Base-by-base conservation (phyloP, 2,888 invertebrate species). In the Amblyjoppa proteus region DNA sequence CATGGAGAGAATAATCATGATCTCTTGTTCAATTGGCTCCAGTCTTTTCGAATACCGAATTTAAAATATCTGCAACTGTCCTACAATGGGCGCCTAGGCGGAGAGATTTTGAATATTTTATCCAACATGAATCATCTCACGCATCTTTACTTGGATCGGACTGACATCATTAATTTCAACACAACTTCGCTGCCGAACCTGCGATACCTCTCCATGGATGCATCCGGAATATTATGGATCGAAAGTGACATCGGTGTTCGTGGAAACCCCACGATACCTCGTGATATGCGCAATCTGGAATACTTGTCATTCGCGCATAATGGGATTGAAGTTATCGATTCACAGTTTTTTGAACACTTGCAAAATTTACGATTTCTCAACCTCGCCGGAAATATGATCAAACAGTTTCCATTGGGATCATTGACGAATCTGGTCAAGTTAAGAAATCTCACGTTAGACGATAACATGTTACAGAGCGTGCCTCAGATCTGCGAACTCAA, bases 31-130 rank as follows among this genome's bases (percentile, higher is more conserved):
- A 2, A 7, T 41, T 41, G 3, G 28, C 45, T 74, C n/a, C 2
- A n/a, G 6, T 20, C 0, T 3, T n/a, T 75, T 25, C 1, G 64
- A 2, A 13, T 41, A 1, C 77, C 82, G 5, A 77, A 77, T 3
- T 66, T 82, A 34, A 82, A 66, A 0, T 77, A 82, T 31, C 71
- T 82, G 4, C 25, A 73, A 25, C 11, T 82, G 9, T 20, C 28
- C 25, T 34, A 20, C 1, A 73, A 58, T 78, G n/a, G 1, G 0
- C 7, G 49, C 3, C 3, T 1, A 0, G 13, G 20, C 11, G n/a
- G 1, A 3, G 20, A 34, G 20, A 3, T 31, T 13, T 11, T 34
- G 3, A 2, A 49, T 28, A 31, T n/a, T 34, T 7, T 58, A 5
- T 2, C 1, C 20, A 34, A 4, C 5, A 9, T n/a, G 20, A 13